Conservation (phyloP, 2,888 invertebrate species). For the Tricholauxania praeusta region DNA sequence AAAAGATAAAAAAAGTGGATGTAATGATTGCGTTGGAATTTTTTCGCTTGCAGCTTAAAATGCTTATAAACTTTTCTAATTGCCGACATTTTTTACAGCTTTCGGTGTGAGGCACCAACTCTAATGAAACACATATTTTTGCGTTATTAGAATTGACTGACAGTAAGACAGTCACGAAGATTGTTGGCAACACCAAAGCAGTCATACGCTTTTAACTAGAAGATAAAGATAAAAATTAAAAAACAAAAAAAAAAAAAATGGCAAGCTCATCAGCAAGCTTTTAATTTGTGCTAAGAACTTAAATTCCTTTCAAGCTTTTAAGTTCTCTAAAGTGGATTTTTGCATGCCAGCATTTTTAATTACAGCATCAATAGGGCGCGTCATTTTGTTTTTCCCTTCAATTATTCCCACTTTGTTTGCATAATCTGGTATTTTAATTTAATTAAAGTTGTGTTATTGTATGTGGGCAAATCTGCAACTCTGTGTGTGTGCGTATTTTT, state of each 20-base stretch:
- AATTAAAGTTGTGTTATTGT: conserved; percentile 13
- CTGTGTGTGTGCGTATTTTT: neutral
- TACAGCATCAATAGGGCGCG: neutral
- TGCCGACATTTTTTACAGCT: neutral
- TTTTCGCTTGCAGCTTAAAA: conserved; percentile 12
- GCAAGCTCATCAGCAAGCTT: conserved; percentile 33
- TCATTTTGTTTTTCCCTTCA: conserved; percentile 28
- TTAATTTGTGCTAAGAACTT: conserved; percentile 40
- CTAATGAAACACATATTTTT: conserved; percentile 45
- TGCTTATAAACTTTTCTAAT: conserved; percentile 17
- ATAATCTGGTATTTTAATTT: conserved; percentile 19
- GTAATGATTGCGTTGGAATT: conserved; percentile 36
- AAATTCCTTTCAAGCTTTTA: conserved; percentile 24
- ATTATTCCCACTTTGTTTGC: conserved; percentile 25
- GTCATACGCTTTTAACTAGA: too few relatives aligned
- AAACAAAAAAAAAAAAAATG: neutral
- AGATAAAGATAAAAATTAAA: neutral
- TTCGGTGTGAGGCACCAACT: conserved; percentile 2
- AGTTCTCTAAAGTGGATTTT: too few relatives aligned
- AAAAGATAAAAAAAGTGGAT: conserved; percentile 19
- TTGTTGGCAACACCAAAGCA: too few relatives aligned
- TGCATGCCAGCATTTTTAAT: conserved; percentile 10
- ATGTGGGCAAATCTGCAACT: neutral
- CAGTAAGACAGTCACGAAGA: conserved; percentile 7
- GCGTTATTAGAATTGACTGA: conserved; percentile 47